Percentiles rank a stretch among this genome's conserved stretches.
Evolutionary conservation across 1,140 invertebrate genomes (phyloP).

Genomic region (Trachymyrmex septentrionalis): DNA sequence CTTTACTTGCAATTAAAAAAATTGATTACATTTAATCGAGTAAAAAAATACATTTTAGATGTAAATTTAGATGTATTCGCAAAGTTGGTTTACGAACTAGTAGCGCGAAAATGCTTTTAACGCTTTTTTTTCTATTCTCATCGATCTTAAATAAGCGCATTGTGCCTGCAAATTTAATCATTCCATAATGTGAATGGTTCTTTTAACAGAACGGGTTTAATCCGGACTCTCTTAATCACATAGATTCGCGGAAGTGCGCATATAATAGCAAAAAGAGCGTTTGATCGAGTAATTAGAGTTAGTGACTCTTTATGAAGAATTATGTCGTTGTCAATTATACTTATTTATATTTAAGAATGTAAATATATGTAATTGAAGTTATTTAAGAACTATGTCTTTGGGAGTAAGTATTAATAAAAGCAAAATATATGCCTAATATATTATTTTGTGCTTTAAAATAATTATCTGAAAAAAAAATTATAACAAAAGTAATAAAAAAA

Average conservation of each 20-base stretch:
- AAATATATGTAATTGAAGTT: background rate
- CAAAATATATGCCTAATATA: background rate
- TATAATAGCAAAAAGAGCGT: slow-evolving; percentile 35
- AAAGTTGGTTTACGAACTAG: slow-evolving; percentile 18
- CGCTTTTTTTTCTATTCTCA: background rate
- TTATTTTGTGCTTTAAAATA: background rate
- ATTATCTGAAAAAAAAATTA: background rate
- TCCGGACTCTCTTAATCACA: background rate
- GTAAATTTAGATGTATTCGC: slow-evolving; percentile 12
- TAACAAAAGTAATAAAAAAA: background rate
- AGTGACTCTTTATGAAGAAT: slow-evolving; percentile 25
- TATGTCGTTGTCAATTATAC: slow-evolving; percentile 20
- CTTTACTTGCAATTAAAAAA: background rate
- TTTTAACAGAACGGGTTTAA: slow-evolving; percentile 24
- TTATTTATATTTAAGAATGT: background rate
- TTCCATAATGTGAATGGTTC: slow-evolving; percentile 39
- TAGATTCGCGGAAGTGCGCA: slow-evolving; percentile 7
- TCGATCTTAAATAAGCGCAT: slow-evolving; percentile 18
- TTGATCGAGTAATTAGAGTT: slow-evolving; percentile 43
- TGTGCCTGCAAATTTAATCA: slow-evolving; percentile 48
- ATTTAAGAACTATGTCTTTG: background rate
- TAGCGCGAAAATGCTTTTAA: slow-evolving; percentile 47
- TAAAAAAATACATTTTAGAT: background rate
- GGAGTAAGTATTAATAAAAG: background rate
- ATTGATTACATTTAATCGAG: slow-evolving; percentile 20